A percentile compares a stretch with the other conserved stretches of the same genome.
These are phyloP conservation scores for Neoaliturus tenellus DNA, from an alignment of 2,888 invertebrate species.

Conservation along the genomic window DNA sequence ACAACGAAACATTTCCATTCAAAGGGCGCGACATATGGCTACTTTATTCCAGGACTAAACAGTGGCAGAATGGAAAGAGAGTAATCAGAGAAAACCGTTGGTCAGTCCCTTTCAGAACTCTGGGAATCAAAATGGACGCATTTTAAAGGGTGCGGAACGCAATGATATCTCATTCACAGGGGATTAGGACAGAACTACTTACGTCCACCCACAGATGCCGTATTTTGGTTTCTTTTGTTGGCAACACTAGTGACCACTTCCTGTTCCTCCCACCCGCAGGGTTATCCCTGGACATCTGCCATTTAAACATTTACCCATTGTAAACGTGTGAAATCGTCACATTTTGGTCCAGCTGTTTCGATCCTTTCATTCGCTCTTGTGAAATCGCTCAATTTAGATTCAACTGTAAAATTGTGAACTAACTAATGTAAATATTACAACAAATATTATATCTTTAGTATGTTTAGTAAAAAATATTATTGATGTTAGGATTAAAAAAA, in stretches of 20 bases:
- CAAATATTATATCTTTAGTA: no score
- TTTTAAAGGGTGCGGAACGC: slow-evolving; percentile 30
- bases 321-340: slow-evolving; percentile 27
- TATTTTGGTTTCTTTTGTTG: slow-evolving; percentile 51
- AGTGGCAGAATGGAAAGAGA: background rate
- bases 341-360: background rate
- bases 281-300: slow-evolving; percentile 51
- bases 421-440: no score
- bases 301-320: slow-evolving; percentile 46
- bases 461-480: background rate
- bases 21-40: background rate
- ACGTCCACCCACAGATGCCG: slow-evolving; percentile 47
- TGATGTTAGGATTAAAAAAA: no score
- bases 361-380: background rate
- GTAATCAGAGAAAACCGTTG: slow-evolving; percentile 14
- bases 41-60: no score
- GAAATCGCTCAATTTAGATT: no score
- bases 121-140: background rate
- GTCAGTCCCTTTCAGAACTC: slow-evolving; percentile 7
- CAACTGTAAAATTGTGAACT: no score
- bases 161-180: slow-evolving; percentile 38
- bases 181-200: slow-evolving; percentile 33
- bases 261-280: slow-evolving; percentile 47
- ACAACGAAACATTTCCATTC: no score
- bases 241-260: slow-evolving; percentile 51